These are phyloP conservation scores for Hesperophylax magnus DNA, from an alignment of 1,140 invertebrate genomes.

Conservation along the genomic window DNA sequence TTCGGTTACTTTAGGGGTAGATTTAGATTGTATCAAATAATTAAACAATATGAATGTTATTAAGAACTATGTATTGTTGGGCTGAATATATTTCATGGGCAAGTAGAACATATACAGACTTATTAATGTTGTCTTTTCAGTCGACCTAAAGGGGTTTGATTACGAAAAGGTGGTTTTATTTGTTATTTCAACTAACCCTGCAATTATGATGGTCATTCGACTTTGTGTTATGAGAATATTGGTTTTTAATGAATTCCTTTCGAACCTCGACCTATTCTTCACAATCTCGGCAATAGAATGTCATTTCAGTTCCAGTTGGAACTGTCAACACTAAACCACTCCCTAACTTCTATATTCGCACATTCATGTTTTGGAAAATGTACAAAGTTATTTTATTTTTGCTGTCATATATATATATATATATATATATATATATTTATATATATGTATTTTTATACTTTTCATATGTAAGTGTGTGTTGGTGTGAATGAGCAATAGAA, in stretches of 20 bases:
- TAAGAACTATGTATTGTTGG: conserved; percentile 8
- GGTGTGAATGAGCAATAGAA: conserved; percentile 33
- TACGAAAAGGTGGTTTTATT: too few species aligned
- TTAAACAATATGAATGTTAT: conserved; percentile 17
- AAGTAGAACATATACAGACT: not conserved
- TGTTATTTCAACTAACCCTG: too few species aligned
- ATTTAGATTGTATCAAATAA: conserved; percentile 7
- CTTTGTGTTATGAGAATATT: too few species aligned
- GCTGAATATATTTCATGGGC: conserved; percentile 12
- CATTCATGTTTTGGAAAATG: conserved; percentile 10
- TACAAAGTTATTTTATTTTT: conserved; percentile 41
- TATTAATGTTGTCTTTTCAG: not conserved
- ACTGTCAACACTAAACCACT: not conserved
- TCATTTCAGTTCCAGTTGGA: not conserved
- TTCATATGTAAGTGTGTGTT: conserved; percentile 13
- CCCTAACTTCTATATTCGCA: not conserved
- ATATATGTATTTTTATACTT: conserved; percentile 41
- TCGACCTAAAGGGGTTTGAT: too few species aligned
- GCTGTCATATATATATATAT: conserved; percentile 33
- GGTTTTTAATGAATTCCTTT: not conserved
- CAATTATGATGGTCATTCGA: too few species aligned
- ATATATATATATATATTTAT: conserved; percentile 42
- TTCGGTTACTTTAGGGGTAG: conserved; percentile 3
- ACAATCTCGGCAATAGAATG: not conserved
- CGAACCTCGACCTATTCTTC: not conserved